These are phyloP conservation scores for Hydriomena furcata DNA, from an alignment of 2,888 invertebrate genomes.

Conservation along the genomic window DNA sequence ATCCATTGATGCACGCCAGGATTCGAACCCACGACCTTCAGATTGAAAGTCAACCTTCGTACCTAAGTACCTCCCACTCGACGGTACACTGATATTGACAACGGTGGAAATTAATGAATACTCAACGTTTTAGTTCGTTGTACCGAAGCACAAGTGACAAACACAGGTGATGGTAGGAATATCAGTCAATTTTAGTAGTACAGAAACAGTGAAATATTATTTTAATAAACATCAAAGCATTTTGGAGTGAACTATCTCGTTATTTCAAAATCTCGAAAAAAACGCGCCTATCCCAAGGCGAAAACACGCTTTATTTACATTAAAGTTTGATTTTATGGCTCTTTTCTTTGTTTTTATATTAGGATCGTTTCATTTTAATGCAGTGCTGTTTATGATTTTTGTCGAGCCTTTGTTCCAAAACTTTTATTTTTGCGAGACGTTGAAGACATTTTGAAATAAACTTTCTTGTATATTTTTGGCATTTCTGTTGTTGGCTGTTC, in stretches of 20 bases:
- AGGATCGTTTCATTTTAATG: conserved; percentile 33
- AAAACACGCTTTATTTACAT: conserved; percentile 51
- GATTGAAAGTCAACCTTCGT: too few species aligned
- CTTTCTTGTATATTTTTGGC: conserved; percentile 14
- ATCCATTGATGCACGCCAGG: too few species aligned
- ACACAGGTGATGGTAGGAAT: too few species aligned
- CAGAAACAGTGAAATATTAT: too few species aligned
- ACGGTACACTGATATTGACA: too few species aligned
- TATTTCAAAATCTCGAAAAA: background rate
- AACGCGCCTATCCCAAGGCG: conserved; percentile 16
- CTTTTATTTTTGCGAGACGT: conserved; percentile 19
- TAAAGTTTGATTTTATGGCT: conserved; percentile 50
- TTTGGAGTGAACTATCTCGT: conserved; percentile 4
- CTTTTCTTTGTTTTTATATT: conserved; percentile 52
- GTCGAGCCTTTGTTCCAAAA: conserved; percentile 25
- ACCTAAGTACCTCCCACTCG: too few species aligned
- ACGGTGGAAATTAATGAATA: too few species aligned
- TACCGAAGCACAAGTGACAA: too few species aligned
- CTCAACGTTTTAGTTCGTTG: too few species aligned
- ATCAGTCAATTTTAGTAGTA: too few species aligned
- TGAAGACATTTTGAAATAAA: conserved; percentile 16
- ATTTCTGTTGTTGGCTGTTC: conserved; percentile 14
- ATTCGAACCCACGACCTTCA: too few species aligned
- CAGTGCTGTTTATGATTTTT: conserved; percentile 28
- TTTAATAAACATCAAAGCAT: too few species aligned